Evolutionary conservation across 2,113 vertebrate species (phyloP).

Genomic region (Gallinago jamesoni): DNA sequence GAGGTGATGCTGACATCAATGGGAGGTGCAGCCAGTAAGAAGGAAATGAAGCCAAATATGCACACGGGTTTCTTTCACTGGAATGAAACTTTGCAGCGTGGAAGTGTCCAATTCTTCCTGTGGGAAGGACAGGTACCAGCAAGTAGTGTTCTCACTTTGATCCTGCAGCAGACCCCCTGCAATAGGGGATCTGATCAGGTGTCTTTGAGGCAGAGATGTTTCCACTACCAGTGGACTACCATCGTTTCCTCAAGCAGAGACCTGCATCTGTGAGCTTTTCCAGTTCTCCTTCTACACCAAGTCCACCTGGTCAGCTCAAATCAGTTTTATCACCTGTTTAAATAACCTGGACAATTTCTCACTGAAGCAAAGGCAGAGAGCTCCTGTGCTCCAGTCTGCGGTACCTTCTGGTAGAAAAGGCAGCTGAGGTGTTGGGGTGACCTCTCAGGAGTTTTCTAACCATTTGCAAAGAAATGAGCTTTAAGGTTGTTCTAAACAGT

Average conservation of each 20-base stretch:
- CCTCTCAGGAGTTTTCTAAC: background rate
- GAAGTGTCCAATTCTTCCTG: background rate
- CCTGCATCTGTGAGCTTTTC: background rate
- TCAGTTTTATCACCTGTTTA: background rate
- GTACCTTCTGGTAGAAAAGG: background rate
- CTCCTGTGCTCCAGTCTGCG: background rate
- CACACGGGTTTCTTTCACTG: background rate
- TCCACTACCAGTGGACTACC: background rate
- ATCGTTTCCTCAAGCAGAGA: background rate
- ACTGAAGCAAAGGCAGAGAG: background rate
- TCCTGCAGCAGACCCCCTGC: background rate
- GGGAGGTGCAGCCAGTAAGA: background rate
- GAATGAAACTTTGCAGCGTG: background rate
- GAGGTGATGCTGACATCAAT: background rate
- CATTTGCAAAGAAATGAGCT: background rate
- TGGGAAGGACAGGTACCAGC: background rate
- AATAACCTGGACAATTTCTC: background rate
- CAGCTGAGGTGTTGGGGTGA: background rate
- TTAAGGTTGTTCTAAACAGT: background rate
- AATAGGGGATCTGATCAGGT: background rate
- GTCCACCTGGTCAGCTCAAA: background rate
- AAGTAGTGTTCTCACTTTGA: background rate
- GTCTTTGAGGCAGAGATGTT: background rate
- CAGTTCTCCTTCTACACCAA: background rate
- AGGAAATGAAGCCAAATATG: background rate